phyloP scores from a whole-genome alignment of 37 sponge, comb jelly and placozoan genomes.

The Diacarnus erythraeanus region DNA sequence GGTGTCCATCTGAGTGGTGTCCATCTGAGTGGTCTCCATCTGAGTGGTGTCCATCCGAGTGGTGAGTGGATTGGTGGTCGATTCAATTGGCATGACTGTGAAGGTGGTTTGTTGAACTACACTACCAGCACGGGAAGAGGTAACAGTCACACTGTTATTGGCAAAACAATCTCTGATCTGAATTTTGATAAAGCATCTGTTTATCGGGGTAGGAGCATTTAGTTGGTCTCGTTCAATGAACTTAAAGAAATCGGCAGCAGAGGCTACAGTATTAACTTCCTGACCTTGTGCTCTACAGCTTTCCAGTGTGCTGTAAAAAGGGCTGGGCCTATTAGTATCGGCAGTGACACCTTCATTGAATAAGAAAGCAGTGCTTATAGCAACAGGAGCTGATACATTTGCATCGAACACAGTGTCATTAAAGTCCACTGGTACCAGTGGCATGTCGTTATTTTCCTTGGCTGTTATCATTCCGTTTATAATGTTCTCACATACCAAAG shows the following conservation, averaged over 20 bases:
- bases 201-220: background rate
- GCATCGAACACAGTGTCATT: background rate
- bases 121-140: background rate
- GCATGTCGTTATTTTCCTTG: background rate
- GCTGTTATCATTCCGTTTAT: background rate
- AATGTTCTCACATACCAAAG: background rate
- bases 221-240: background rate
- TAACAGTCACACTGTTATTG: background rate
- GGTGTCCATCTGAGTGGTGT: too few relatives aligned
- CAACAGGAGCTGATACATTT: background rate
- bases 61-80: background rate
- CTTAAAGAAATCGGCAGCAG: background rate
- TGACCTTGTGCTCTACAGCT: background rate
- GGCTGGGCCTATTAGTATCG: background rate
- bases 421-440: slow-evolving; percentile 2
- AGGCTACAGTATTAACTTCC: background rate
- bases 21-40: background rate
- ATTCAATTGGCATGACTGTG: too few relatives aligned
- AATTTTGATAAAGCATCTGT: slow-evolving; percentile 8
- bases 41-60: too few relatives aligned
- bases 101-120: background rate
- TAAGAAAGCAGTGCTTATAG: background rate
- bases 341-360: background rate
- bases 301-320: background rate
- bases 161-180: slow-evolving; percentile 8